These are phyloP conservation scores for Alcedo quadribrachys DNA, from an alignment of 2,797 vertebrate genomes.

Conservation along the genomic window DNA sequence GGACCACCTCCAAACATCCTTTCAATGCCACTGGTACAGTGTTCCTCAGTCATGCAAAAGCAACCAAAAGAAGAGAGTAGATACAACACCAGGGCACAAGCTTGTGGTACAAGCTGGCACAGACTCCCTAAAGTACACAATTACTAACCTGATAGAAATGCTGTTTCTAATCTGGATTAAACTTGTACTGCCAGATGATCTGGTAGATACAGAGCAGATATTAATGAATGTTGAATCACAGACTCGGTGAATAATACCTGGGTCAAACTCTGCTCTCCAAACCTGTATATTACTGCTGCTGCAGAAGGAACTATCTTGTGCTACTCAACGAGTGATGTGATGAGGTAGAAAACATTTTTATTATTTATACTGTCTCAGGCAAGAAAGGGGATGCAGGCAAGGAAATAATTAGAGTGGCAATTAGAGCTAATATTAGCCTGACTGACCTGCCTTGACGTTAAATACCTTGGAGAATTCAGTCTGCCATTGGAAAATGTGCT, in stretches of 20 bases:
- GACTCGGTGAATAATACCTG: neutral
- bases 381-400: neutral
- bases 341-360: neutral
- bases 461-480: neutral
- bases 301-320: neutral
- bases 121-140: neutral
- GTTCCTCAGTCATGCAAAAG: neutral
- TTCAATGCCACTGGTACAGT: fast-evolving
- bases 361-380: neutral
- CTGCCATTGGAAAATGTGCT: neutral
- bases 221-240: neutral
- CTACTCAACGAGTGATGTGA: neutral
- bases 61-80: neutral
- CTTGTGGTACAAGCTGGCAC: neutral
- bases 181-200: neutral
- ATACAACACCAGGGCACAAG: neutral
- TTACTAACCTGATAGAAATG: constrained; percentile 20
- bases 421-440: neutral
- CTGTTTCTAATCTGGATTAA: constrained; percentile 13
- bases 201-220: neutral
- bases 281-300: neutral
- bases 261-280: neutral
- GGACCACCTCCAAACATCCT: neutral
- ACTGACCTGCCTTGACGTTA: neutral
- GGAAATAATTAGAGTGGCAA: neutral